phyloP scores from a whole-genome alignment of 2,113 vertebrate species.

The Ammodramus savannarum region DNA sequence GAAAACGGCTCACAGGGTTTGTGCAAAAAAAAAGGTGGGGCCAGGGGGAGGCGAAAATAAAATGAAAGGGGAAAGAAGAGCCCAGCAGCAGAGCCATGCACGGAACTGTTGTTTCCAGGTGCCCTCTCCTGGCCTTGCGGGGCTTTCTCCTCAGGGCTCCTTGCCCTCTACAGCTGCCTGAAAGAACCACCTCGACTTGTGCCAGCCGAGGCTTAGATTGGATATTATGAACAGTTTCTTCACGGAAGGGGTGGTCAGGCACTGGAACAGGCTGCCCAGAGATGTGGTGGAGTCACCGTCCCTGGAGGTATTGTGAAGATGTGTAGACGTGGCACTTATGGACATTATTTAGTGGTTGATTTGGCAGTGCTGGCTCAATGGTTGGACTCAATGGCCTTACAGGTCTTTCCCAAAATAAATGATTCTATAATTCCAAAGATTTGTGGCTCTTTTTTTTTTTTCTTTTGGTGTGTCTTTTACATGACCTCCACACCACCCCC shows the following conservation, averaged over 20 bases:
- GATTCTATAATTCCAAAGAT: not conserved
- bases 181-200: not conserved
- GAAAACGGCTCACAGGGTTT: not conserved
- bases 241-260: not conserved
- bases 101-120: not conserved
- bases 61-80: not conserved
- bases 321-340: not conserved
- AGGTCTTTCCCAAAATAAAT: not conserved
- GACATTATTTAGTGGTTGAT: not conserved
- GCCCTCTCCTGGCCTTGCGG: constrained; percentile 41
- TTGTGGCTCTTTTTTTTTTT: too few species aligned
- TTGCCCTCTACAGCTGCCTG: fast-evolving
- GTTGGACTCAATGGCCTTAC: not conserved
- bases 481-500: not conserved
- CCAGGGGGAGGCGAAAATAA: fast-evolving
- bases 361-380: not conserved
- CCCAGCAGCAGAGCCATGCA: not conserved
- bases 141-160: not conserved
- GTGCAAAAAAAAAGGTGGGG: not conserved
- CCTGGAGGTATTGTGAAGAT: not conserved
- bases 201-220: not conserved
- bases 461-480: too few species aligned
- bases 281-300: not conserved
- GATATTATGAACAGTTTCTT: not conserved
- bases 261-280: not conserved